A percentile compares a stretch with the other conserved stretches of the same genome.
These are phyloP conservation scores for Halichondria panicea DNA, from an alignment of 37 sponge, comb jelly and placozoan species.

Conservation along the genomic window DNA sequence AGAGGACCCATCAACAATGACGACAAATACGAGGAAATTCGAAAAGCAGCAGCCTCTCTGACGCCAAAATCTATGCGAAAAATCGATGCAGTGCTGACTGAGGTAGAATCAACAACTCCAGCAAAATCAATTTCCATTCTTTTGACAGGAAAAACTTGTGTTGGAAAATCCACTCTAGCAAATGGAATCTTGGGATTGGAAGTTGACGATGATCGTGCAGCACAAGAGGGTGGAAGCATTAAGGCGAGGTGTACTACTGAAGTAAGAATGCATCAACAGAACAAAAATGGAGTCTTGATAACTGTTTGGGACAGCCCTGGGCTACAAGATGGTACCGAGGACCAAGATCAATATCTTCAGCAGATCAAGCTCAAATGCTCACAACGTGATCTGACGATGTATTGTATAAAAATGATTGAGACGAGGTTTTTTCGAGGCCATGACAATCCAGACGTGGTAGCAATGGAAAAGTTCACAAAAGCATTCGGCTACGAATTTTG, in stretches of 20 bases:
- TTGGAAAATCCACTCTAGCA: conserved; percentile 8
- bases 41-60: too few species aligned
- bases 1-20: too few species aligned
- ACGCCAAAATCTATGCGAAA: too few species aligned
- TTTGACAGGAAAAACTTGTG: conserved; percentile 3
- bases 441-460: conserved; percentile 2
- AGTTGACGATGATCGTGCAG: too few species aligned
- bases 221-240: background rate
- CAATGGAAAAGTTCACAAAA: conserved; percentile 7
- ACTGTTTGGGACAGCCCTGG: conserved; percentile 8
- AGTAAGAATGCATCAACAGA: background rate
- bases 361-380: background rate
- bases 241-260: too few species aligned
- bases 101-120: too few species aligned
- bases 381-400: conserved; percentile 2
- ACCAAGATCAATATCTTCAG: background rate
- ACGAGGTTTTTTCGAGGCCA: background rate
- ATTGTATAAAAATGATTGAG: background rate
- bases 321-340: conserved; percentile 6
- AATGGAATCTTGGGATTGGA: conserved; percentile 1
- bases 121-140: background rate
- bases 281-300: background rate
- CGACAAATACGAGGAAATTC: too few species aligned
- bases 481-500: background rate
- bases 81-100: too few species aligned